Evolutionary conservation across 2,888 invertebrate species (phyloP).

Genomic region (Tachina fera): DNA sequence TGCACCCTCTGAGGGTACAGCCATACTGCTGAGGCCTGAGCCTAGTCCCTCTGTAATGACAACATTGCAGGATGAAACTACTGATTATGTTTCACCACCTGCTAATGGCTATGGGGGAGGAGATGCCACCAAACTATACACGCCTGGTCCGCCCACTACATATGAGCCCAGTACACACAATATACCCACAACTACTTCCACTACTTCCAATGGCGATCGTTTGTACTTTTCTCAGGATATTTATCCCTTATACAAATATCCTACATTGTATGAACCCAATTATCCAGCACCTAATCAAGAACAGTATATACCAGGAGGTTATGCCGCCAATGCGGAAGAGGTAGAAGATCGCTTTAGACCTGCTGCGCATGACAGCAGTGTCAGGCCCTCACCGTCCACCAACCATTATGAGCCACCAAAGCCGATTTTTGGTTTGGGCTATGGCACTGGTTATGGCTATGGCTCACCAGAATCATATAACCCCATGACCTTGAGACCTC

Average conservation of each 20-base stretch:
- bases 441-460: conserved; percentile 82
- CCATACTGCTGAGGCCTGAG: conserved; percentile 77
- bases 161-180: conserved; percentile 68
- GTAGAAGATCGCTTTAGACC: conserved; percentile 80
- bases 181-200: conserved; percentile 63
- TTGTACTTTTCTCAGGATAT: conserved; percentile 81
- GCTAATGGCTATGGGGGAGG: conserved; percentile 72
- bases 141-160: conserved; percentile 68
- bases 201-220: conserved; percentile 77
- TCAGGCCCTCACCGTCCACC: conserved; percentile 61
- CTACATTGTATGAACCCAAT: conserved; percentile 82
- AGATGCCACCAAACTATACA: conserved; percentile 62
- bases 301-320: conserved; percentile 80
- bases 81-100: conserved; percentile 67
- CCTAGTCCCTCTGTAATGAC: conserved; percentile 76
- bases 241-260: conserved; percentile 81
- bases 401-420: conserved; percentile 77
- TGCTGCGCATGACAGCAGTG: conserved; percentile 74
- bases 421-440: conserved; percentile 80
- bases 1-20: conserved; percentile 76
- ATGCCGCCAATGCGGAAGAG: conserved; percentile 81
- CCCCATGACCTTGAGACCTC: conserved; percentile 76
- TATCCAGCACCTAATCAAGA: conserved; percentile 82
- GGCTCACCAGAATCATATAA: conserved; percentile 79
- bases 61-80: conserved; percentile 59